These are phyloP conservation scores for Liposcelis brunnea DNA, from an alignment of 2,888 invertebrate genomes.

Conservation along the genomic window DNA sequence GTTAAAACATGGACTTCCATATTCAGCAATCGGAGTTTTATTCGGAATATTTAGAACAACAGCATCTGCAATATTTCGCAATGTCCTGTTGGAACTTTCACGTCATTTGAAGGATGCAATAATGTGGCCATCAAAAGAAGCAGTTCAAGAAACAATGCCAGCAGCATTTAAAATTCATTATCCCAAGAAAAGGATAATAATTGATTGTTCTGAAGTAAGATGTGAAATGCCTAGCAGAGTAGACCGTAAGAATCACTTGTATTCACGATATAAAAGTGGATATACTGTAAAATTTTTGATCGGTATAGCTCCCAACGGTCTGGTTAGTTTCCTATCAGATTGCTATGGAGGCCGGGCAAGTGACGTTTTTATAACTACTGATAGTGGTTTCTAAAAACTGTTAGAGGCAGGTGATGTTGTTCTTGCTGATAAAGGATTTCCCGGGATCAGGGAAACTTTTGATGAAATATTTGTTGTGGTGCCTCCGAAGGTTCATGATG, in stretches of 20 bases:
- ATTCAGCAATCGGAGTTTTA: slow-evolving; percentile 15
- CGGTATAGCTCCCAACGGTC: not conserved
- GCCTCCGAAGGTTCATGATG: slow-evolving; percentile 14
- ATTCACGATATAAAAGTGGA: not conserved
- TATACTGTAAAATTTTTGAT: slow-evolving; percentile 1
- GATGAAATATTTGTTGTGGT: slow-evolving; percentile 15
- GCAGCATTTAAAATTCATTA: slow-evolving; percentile 8
- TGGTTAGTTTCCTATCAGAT: not conserved
- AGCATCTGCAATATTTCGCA: slow-evolving; percentile 1
- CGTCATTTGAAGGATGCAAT: slow-evolving; percentile 7
- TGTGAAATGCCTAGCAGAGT: slow-evolving; percentile 3
- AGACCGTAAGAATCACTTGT: not conserved
- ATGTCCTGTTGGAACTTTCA: not conserved
- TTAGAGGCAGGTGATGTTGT: slow-evolving; percentile 16
- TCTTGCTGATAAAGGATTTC: slow-evolving; percentile 17
- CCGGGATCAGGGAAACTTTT: slow-evolving; percentile 13
- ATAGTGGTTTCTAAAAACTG: slow-evolving; percentile 7
- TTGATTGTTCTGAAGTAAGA: slow-evolving; percentile 12
- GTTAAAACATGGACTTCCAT: slow-evolving; percentile 17
- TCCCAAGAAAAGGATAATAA: slow-evolving; percentile 9
- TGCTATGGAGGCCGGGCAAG: slow-evolving; percentile 4
- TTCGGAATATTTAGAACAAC: slow-evolving; percentile 16
- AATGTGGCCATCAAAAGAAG: slow-evolving; percentile 9
- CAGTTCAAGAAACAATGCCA: slow-evolving; percentile 11
- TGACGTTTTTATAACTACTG: slow-evolving; percentile 1